These are phyloP conservation scores for Tokudaia muenninki DNA, from an alignment of 2,797 vertebrate species.

Conservation along the genomic window DNA sequence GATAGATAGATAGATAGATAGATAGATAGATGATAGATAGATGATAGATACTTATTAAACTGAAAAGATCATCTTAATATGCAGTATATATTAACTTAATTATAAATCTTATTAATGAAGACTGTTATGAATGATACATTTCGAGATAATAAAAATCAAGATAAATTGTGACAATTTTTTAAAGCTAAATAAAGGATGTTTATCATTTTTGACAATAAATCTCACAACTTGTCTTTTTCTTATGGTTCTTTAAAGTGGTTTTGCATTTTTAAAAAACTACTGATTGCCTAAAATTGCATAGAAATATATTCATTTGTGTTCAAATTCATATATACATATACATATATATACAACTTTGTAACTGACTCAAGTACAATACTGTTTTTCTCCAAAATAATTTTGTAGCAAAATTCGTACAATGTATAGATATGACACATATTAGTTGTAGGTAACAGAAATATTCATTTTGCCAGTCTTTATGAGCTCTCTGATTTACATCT, in stretches of 20 bases:
- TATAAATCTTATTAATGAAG: constrained; percentile 45
- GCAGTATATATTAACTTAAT: neutral
- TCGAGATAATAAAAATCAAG: neutral
- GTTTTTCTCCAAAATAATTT: neutral
- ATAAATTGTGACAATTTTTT: neutral
- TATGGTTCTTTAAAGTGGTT: neutral
- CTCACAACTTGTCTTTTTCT: neutral
- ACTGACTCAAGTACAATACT: neutral
- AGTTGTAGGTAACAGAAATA: neutral
- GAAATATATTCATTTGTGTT: neutral
- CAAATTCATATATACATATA: neutral
- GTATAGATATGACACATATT: neutral
- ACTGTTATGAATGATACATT: neutral
- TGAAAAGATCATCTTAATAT: neutral
- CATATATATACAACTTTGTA: neutral
- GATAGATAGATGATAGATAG: too few species aligned
- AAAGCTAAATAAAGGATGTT: constrained; percentile 26
- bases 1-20: too few species aligned
- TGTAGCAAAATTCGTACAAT: neutral
- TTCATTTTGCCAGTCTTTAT: neutral
- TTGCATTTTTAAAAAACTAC: constrained; percentile 13
- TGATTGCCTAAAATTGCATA: neutral
- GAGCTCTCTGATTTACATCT: neutral
- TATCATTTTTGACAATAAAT: constrained; percentile 42
- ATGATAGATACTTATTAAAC: too few species aligned